Percentiles rank a stretch among this genome's conserved stretches.
phyloP scores from a whole-genome alignment of 2,113 vertebrate genomes.

The Sinocyclocheilus grahami region DNA sequence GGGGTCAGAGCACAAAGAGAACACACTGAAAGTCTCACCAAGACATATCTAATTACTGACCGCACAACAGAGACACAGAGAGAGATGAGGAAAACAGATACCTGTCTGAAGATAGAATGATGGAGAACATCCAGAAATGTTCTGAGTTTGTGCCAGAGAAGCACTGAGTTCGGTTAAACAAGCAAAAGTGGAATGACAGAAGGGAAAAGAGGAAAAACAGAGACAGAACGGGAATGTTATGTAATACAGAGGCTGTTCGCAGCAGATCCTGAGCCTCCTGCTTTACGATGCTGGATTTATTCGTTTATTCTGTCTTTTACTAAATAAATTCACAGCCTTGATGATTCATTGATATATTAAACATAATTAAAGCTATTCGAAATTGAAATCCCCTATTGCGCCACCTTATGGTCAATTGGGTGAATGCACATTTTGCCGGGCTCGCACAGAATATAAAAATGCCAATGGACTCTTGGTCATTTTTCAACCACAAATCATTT shows the following conservation, averaged over 20 bases:
- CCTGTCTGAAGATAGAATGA: slow-evolving; percentile 32
- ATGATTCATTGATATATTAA: neutral
- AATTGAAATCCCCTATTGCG: neutral
- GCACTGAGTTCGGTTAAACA: neutral
- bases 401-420: slow-evolving; percentile 34
- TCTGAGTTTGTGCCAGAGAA: neutral
- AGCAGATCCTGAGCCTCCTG: neutral
- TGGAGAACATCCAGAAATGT: slow-evolving; percentile 14
- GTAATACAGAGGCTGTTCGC: slow-evolving; percentile 6
- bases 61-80: neutral
- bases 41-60: slow-evolving; percentile 16
- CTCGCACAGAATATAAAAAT: neutral
- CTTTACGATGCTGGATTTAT: neutral
- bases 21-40: slow-evolving; percentile 11
- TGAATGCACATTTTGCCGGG: neutral
- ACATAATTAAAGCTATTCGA: neutral
- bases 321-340: neutral
- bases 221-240: slow-evolving; percentile 20
- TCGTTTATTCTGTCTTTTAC: neutral
- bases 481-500: neutral
- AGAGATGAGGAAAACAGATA: slow-evolving; percentile 48
- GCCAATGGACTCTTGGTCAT: neutral
- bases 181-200: slow-evolving; percentile 1
- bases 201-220: slow-evolving; percentile 6
- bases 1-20: slow-evolving; percentile 23